Evolutionary conservation across 2,113 vertebrate genomes (phyloP), one percentile per base, ranked within the genome.

Genomic region (Mesoclemmys tuberculata): DNA sequence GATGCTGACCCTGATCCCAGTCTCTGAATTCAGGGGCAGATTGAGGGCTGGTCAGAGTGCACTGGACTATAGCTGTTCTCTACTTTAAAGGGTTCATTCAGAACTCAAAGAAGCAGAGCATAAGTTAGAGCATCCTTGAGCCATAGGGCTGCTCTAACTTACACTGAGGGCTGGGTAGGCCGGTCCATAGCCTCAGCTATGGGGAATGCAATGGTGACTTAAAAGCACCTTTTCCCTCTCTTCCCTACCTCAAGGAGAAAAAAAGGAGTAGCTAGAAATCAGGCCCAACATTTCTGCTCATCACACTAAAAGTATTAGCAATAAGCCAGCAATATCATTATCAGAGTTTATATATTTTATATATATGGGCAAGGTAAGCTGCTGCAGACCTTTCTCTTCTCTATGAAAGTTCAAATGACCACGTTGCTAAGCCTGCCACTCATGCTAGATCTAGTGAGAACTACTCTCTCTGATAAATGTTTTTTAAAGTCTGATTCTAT

Each of bases 391-490:
- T 5, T 41, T 38, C 10, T 41, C 22, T 61, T 41, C 38, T 74
- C 3, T 22, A 71, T 71, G 64, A 16, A 71, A 38, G 19, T n/a
- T 14, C 64, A 71, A 18, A 22, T 71, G 64, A n/a, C n/a, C n/a
- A 71, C 11, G 21, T 71, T 12, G 64, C 64, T 71, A 71, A 71
- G 22, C 14, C 64, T 71, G 35, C 18, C 64, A 71, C n/a, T n/a
- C 35, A 38, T 71, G 35, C 38, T 71, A 38, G 19, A 71, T 38
- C n/a, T 38, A 68, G 35, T 68, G 64, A n/a, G 84, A 84, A 51
- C 68, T 55, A 3, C 58, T 75, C 58, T 5, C 0, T 0, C 24
- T 41, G 27, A 2, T 2, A 41, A 1, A 6, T 51, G 49, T 5
- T 41, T 29, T 74, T 78, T 29, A 24, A 4, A 14, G 49, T 14